Base-by-base conservation (phyloP, 2,888 invertebrate genomes). In the Papilio elwesi region DNA sequence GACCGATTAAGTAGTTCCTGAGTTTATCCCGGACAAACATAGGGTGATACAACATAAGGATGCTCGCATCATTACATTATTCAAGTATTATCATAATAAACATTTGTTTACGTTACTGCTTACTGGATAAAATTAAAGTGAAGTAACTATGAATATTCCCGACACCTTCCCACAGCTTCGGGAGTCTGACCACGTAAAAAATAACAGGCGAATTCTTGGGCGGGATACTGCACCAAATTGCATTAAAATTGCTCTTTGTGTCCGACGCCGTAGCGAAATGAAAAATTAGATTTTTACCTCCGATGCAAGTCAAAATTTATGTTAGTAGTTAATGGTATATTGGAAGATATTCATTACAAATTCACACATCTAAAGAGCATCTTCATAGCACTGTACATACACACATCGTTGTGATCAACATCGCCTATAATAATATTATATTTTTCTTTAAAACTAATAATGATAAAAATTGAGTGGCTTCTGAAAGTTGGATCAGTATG, bases 181-280 rank as follows among this genome's bases (percentile, higher is more conserved):
- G 79, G 81, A 79, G 77, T 79, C 78, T 81, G 26, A 51, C 64
- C 65, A 65, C 43, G 64, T 68, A 59, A 73, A 83, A 85, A 84
- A 83, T 78, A 78, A 78, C 74, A 74, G 67, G 70, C 66, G 76
- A 76, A 74, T 77, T 72, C 71, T 76, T 78, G 73, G 79, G 78
- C 77, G 82, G 81, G 82, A 84, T 83, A 84, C 81, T 78, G 82
- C 81, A 83, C 81, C 82, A 85, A 87, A 89, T 86, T 90, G 86
- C 87, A 89, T 90, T 88, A 89, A 89, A 85, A 88, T 86, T 87
- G 86, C 80, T 76, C 84, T 90, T 86, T 85, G 85, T 83, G 80
- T 78, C 77, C 79, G 74, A 78, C 78, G 78, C 74, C 69, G 75
- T 57, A 36, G 79, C 73, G 80, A 85, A 85, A 88, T 85, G 84